These are phyloP conservation scores for Morpho helenor DNA, from an alignment of 2,888 invertebrate genomes.

Conservation along the genomic window DNA sequence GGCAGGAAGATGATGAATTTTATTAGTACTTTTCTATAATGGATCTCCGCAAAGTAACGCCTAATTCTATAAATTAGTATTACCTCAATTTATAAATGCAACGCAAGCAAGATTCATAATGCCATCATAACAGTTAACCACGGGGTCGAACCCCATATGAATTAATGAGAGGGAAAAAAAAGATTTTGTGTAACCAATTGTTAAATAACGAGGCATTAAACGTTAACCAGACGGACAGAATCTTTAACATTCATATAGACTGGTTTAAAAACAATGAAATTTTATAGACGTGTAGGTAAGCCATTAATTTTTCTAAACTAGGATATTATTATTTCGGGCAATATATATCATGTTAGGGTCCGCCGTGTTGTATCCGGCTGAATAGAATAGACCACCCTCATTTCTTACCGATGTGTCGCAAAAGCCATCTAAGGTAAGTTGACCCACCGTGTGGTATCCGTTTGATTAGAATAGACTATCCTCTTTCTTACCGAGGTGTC, in stretches of 20 bases:
- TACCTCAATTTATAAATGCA: background rate
- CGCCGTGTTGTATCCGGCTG: too few species aligned
- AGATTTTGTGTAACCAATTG: background rate
- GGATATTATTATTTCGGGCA: too few species aligned
- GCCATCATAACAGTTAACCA: conserved; percentile 6
- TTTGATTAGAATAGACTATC: too few species aligned
- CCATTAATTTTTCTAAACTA: background rate
- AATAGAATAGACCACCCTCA: too few species aligned
- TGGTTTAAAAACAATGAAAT: conserved; percentile 10
- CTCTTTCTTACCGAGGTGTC: too few species aligned
- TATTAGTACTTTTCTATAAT: too few species aligned
- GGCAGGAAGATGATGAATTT: background rate
- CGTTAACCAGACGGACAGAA: background rate
- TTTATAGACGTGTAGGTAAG: conserved; percentile 2
- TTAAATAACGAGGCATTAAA: conserved; percentile 1
- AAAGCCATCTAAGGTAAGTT: too few species aligned
- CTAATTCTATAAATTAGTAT: background rate
- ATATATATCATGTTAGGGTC: too few species aligned
- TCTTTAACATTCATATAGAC: conserved; percentile 1
- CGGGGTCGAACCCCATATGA: conserved; percentile 7
- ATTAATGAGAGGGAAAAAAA: conserved; percentile 17
- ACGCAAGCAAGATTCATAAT: conserved; percentile 1
- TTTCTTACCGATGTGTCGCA: too few species aligned
- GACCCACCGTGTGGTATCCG: too few species aligned
- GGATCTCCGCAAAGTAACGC: too few species aligned